Conservation (phyloP, 2,888 invertebrate genomes). For the Plutella xylostella region DNA sequence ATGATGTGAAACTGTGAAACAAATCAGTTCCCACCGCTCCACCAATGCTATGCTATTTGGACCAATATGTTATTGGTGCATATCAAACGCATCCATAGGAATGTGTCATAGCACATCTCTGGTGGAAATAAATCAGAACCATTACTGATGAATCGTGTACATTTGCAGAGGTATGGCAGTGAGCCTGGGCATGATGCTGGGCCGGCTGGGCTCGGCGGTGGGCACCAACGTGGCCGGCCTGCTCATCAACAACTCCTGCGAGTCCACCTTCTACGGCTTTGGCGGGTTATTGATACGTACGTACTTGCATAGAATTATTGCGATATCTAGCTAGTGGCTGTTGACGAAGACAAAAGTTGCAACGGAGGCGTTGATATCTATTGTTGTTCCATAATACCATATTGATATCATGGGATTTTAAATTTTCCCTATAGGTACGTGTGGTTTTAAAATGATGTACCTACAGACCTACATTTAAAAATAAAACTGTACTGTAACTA, state of each 20-base stretch:
- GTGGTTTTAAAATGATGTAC: neutral
- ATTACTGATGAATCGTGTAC: neutral
- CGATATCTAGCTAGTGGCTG: neutral
- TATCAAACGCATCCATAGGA: too few relatives aligned
- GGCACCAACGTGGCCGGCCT: constrained; percentile 73
- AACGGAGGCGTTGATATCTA: too few relatives aligned
- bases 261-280: constrained; percentile 71
- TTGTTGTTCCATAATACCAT: neutral
- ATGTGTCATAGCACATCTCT: too few relatives aligned
- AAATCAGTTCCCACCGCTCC: too few relatives aligned
- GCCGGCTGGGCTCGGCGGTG: constrained; percentile 72
- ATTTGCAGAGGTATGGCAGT: constrained; percentile 72
- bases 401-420: neutral
- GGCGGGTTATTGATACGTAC: constrained; percentile 59
- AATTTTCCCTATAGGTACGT: neutral
- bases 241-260: constrained; percentile 70
- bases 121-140: too few relatives aligned
- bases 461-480: neutral
- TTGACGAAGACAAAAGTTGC: neutral
- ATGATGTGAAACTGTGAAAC: too few relatives aligned
- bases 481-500: neutral
- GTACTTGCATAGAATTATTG: constrained; percentile 17
- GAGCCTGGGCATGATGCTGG: constrained; percentile 71
- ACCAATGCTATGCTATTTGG: too few relatives aligned
- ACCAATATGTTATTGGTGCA: too few relatives aligned